Base-by-base conservation (phyloP, 2,113 vertebrate genomes). In the Mastomys natalensis region DNA sequence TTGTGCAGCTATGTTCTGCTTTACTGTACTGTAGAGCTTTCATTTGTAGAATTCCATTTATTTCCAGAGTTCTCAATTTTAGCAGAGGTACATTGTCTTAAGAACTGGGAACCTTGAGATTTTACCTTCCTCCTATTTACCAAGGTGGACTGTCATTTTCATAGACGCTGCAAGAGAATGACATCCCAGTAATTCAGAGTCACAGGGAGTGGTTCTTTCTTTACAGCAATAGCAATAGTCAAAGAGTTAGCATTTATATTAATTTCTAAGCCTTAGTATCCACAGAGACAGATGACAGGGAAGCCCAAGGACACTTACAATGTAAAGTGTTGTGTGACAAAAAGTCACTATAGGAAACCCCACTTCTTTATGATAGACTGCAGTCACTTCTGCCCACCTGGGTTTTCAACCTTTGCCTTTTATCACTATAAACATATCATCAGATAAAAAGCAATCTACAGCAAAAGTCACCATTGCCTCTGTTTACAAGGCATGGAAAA, bases 41-140 rank as follows among this genome's bases (percentile, higher is more conserved):
- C 51, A 93, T 93, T 91, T 87, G 37, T 34, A 88, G 66, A 81
- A n/a, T 77, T 26, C 12, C 53, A 37, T 12, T 84, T 40, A 68
- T 58, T 95, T 86, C n/a, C 37, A n/a, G 81, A 72, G 72, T 55
- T 93, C n/a, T 74, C 11, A 13, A 64, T 68, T 94, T 70, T 90
- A 84, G 22, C 2, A 16, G 34, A 91, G 45, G 10, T 70, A 9
- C 8, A 48, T 26, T 48, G 0, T 48, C 17, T 74, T n/a, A 60
- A 87, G n/a, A 95, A 80, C 6, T 64, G 37, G 26, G 16, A 31
- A 78, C 17, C 1, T 10, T 86, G 78, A 90, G 55, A 76, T 88
- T 87, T n/a, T 26, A 87, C 26, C 5, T 17, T 77, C 9, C 31
- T 77, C 3, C 8, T 40, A 62, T 37, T 7, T 66, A n/a, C 24